Evolutionary conservation across 2,888 invertebrate species (phyloP), one percentile per base, ranked within the genome.

Genomic region (Eilema griseolum): DNA sequence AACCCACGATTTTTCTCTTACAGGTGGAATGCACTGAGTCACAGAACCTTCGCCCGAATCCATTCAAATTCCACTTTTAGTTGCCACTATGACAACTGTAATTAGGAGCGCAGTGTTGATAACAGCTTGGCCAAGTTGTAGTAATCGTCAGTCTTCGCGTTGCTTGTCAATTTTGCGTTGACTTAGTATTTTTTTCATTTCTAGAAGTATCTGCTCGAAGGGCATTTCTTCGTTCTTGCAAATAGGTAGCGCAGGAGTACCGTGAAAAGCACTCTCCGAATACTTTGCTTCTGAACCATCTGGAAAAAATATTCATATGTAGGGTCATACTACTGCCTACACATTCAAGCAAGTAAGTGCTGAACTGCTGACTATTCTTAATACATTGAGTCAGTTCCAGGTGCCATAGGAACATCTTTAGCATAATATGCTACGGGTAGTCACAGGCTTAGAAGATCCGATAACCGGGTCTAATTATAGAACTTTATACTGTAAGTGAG

Each of bases 151-250:
- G 72, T 90, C 92, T 67, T 90, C 89, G 62, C 89, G 87, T 74
- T 88, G 86, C 75, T 88, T 86, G 23, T 93, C 93, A 67, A 76
- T 91, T 85, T 96, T 96, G 73, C 96, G 91, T 84, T 96, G 96
- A 81, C 92, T 96, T 76, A 97, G 89, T 85, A 96, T 96, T 70
- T 96, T 96, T 87, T 96, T 96, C 85, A 96, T 96, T 82, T 97
- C 96, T 65, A 96, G 93, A 26, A 97, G 90, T 88, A 97, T 95
- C 76, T 96, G 95, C 80, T 97, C 97, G 87, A 97, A 97, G 46
- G 96, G 96, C 88, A 96, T 95, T 78, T 95, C 93, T 70, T 95
- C 89, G 64, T 87, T 83, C 68, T 90, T 88, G 0, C 91, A 88
- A 2, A 88, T 71, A 0, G 90, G 89, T 1, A 85, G 71, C 11